Base-by-base conservation (phyloP, 2,113 vertebrate genomes). In the Antigone vipio region DNA sequence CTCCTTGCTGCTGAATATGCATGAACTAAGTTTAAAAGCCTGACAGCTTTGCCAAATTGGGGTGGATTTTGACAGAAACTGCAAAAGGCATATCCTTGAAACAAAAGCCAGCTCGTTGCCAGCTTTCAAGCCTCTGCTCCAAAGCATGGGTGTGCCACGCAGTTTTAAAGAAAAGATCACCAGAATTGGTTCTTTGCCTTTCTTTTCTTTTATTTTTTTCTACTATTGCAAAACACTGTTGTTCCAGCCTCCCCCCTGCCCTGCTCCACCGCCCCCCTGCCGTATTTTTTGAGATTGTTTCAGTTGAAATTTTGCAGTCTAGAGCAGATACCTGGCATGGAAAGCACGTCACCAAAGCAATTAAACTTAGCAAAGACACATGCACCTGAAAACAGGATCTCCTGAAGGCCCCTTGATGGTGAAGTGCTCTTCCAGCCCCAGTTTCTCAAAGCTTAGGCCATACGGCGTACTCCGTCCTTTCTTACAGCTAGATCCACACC, bases 41-140 rank as follows among this genome's bases (percentile, higher is more conserved):
- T 17, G 40, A 12, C 69, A 68, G 69, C 79, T 81, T 77, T 56
- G 83, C 58, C 90, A 78, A 91, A 87, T 75, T 53, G 40, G 80
- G 62, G 76, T 32, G 52, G 92, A 91, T 91, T 87, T 75, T 75
- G 44, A 92, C 64, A 89, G 85, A 85, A 92, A 71, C 72, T 18
- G 58, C 44, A 72, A 77, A 93, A 94, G 49, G 59, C 90, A 90
- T 22, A 86, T 40, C 72, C 92, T 44, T 75, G 79, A 86, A 88
- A 95, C 93, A 96, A 94, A 97, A 92, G 93, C 44, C 64, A 3
- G 11, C 30, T 81, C 1, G 0, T 5, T 77, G 85, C 91, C 97
- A 97, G 86, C 60, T 89, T 87, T 78, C 73, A 32, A 78, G 68
- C 30, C 35, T 81, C 72, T 72, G 52, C 35, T 93, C 68, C 73